Percentiles rank a stretch among this genome's conserved stretches.
phyloP scores from a whole-genome alignment of 2,888 invertebrate genomes.

The Hipparchia semele region DNA sequence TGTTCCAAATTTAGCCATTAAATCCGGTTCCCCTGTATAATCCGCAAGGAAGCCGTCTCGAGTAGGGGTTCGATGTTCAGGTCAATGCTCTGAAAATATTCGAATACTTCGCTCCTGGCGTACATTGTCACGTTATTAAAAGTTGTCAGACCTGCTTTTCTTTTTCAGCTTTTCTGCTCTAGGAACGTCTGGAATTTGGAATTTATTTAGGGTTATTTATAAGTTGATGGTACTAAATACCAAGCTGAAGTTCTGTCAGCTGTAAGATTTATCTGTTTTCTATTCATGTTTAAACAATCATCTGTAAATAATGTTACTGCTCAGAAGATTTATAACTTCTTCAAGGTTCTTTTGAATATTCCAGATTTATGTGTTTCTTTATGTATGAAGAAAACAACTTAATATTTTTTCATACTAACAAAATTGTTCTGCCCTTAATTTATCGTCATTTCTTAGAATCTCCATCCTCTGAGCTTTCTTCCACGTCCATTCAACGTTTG shows the following conservation, averaged over 20 bases:
- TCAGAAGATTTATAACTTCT: too few species aligned
- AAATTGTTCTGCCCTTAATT: not conserved
- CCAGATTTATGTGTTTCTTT: not conserved
- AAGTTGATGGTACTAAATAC: not conserved
- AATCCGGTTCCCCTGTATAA: conserved; percentile 46
- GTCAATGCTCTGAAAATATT: conserved; percentile 49
- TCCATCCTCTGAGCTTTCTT: not conserved
- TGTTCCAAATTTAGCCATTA: conserved; percentile 42
- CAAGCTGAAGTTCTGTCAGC: not conserved
- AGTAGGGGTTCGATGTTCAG: conserved; percentile 47
- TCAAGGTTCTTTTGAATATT: not conserved
- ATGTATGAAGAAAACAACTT: too few species aligned
- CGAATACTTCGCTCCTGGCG: conserved; percentile 38
- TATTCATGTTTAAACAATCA: not conserved
- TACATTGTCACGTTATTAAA: conserved; percentile 29
- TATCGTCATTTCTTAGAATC: not conserved
- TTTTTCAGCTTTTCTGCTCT: conserved; percentile 14
- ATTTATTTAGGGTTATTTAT: conserved; percentile 7
- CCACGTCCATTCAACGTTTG: not conserved
- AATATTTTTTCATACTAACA: too few species aligned
- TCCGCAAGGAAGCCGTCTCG: conserved; percentile 50
- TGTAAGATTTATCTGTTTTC: not conserved
- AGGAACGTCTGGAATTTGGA: conserved; percentile 8
- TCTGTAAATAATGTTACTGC: not conserved
- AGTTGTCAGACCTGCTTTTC: conserved; percentile 17